Evolutionary conservation across 92 coral and sea anemone genomes (phyloP), one percentile per base, ranked within the genome.

Genomic region (Galaxea fascicularis): DNA sequence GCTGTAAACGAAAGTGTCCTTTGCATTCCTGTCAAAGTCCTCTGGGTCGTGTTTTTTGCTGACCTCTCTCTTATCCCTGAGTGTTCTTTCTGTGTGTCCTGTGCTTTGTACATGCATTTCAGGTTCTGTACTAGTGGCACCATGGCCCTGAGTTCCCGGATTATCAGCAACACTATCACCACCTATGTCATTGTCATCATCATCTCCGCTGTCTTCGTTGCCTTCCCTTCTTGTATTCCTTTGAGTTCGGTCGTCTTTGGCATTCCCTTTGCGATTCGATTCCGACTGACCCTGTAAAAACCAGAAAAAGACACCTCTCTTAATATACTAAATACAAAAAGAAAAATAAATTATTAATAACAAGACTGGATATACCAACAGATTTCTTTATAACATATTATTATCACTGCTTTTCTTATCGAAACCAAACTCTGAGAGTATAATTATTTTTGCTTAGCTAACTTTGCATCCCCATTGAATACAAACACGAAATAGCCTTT

Each of bases 161-260:
- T 25, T 29, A 10, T 13, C 47, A 67, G 25, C 72, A 54, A 25
- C 49, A 76, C 30, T 46, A 85, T 31, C 52, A 27, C n/a, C 72
- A 71, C 57, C 67, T 35, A 35, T 35, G 24, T 20, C 26, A 15
- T 16, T 58, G 74, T 16, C 49, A 62, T 18, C 66, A 60, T 75
- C 62, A n/a, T n/a, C n/a, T n/a, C n/a, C n/a, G 21, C 20, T 4
- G 15, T 10, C 68, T 77, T 16, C 47, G 0, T 52, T 22, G 28
- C 14, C 49, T 0, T 17, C 64, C 26, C 10, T 20, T 66, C 59
- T 27, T 22, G 60, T 29, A 25, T 18, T 60, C 63, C 29, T 65
- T 4, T 13, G 74, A 46, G 44, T 52, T 15, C 24, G 62, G 22
- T 35, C 54, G 8, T 29, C 52, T 31, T 14, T 49, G 0, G 24